Conservation (phyloP, 1,140 invertebrate genomes). For the Mylabris phalerata region DNA sequence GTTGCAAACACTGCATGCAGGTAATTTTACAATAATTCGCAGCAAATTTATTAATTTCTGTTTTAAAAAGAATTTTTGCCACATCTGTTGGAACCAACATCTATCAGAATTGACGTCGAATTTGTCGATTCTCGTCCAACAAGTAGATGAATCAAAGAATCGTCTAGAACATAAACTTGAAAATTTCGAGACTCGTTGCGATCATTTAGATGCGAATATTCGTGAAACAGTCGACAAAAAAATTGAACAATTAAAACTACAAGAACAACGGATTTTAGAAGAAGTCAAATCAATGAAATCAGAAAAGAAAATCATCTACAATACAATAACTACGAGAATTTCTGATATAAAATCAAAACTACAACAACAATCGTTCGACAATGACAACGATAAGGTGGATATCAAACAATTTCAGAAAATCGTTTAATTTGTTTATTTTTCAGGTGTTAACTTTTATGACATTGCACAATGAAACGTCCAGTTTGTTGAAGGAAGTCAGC, state of each 20-base stretch:
- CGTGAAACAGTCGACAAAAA: slow-evolving; percentile 43
- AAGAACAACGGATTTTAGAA: slow-evolving; percentile 33
- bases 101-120: slow-evolving; percentile 49
- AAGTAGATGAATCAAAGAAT: slow-evolving; percentile 45
- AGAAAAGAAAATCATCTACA: slow-evolving; percentile 8
- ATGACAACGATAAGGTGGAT: not conserved
- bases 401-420: too few relatives aligned
- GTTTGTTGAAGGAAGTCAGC: slow-evolving; percentile 46
- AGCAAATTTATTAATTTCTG: not conserved
- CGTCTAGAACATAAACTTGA: slow-evolving; percentile 47
- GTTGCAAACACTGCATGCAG: slow-evolving; percentile 52
- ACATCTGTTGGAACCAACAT: slow-evolving; percentile 50
- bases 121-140: slow-evolving; percentile 46
- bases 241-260: slow-evolving; percentile 42
- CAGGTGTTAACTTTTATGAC: slow-evolving; percentile 38
- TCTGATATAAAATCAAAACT: slow-evolving; percentile 11
- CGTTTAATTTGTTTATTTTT: not conserved
- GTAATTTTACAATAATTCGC: slow-evolving; percentile 35
- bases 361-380: not conserved
- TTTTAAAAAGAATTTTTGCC: slow-evolving; percentile 47
- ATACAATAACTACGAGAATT: not conserved
- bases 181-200: slow-evolving; percentile 46
- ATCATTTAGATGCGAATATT: slow-evolving; percentile 45
- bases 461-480: slow-evolving; percentile 47
- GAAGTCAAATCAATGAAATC: slow-evolving; percentile 37